Evolutionary conservation across 2,888 invertebrate species (phyloP).

Genomic region (Drosophila buzzatii): DNA sequence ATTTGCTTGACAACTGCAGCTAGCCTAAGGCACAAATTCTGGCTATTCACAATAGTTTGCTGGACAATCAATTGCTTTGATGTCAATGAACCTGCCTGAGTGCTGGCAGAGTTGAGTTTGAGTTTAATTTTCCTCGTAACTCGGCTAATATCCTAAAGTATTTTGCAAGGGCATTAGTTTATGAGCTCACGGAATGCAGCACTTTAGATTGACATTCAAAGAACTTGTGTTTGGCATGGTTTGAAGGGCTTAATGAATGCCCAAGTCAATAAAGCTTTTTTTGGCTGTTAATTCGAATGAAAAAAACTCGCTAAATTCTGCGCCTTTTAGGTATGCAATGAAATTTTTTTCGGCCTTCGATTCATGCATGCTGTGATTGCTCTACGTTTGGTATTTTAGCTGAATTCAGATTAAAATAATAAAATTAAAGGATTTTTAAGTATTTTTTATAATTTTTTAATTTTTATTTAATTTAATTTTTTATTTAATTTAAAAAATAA

Average conservation of each 20-base stretch:
- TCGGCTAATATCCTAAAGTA: not conserved
- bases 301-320: not conserved
- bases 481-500: no score
- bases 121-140: not conserved
- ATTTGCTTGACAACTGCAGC: not conserved
- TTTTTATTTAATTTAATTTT: no score
- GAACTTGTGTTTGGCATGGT: not conserved
- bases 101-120: not conserved
- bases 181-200: not conserved
- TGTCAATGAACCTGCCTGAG: not conserved
- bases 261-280: not conserved
- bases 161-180: not conserved
- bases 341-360: not conserved
- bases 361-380: not conserved
- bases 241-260: not conserved
- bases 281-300: not conserved
- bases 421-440: not conserved
- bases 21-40: not conserved
- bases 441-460: no score
- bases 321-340: conserved; percentile 9
- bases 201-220: not conserved
- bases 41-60: not conserved
- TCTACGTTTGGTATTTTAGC: not conserved
- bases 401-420: not conserved
- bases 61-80: not conserved